Evolutionary conservation across 2,797 vertebrate genomes (phyloP).

Genomic region (Meda fulgida): DNA sequence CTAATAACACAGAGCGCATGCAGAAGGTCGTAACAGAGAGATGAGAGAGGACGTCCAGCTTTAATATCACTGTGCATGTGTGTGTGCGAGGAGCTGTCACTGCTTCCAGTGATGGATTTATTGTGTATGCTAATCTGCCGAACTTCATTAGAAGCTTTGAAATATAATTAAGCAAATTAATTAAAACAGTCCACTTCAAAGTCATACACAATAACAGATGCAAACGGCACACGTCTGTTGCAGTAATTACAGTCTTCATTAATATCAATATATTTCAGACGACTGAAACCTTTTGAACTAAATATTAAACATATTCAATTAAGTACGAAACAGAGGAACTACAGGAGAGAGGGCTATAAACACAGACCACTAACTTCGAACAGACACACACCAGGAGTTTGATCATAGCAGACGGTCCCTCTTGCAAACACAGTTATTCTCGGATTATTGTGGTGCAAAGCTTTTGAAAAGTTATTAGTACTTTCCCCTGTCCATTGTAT

Average conservation of each 20-base stretch:
- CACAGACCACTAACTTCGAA: neutral
- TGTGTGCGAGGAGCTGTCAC: constrained; percentile 7
- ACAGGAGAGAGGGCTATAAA: neutral
- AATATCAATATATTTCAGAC: constrained; percentile 44
- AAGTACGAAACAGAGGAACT: constrained; percentile 15
- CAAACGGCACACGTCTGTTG: neutral
- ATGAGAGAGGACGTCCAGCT: constrained; percentile 38
- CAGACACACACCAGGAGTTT: neutral
- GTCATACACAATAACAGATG: constrained; percentile 10
- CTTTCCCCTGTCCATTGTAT: neutral
- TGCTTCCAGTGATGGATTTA: constrained; percentile 43
- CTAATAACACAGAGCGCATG: constrained; percentile 35
- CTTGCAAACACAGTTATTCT: constrained; percentile 15
- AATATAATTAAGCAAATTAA: constrained; percentile 50
- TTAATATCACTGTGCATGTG: neutral
- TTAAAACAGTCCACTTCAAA: constrained; percentile 45
- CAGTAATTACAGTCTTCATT: constrained; percentile 34
- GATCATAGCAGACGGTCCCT: constrained; percentile 6
- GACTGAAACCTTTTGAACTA: constrained; percentile 26
- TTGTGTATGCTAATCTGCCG: constrained; percentile 45
- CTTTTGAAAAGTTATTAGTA: constrained; percentile 21
- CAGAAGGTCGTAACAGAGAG: constrained; percentile 34
- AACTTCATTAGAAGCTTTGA: constrained; percentile 46
- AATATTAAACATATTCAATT: constrained; percentile 44
- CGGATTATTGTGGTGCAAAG: constrained; percentile 11